These are phyloP conservation scores for Ahaetulla prasina DNA, from an alignment of 2,113 vertebrate genomes.

Conservation along the genomic window DNA sequence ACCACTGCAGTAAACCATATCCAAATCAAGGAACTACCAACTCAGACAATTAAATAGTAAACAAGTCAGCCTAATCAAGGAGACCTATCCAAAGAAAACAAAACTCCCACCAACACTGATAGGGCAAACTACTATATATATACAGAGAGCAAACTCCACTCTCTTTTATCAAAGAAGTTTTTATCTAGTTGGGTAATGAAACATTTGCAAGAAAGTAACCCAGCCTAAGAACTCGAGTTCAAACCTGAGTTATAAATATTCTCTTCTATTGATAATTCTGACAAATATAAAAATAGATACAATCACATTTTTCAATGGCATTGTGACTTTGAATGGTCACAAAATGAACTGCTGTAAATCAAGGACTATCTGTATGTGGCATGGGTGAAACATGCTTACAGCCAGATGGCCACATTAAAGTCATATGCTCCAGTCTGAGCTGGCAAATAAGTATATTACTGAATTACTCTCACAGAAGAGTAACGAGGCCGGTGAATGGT, in stretches of 20 bases:
- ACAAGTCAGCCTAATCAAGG: not conserved
- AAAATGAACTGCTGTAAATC: not conserved
- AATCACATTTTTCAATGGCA: not conserved
- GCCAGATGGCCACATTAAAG: not conserved
- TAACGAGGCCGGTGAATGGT: not conserved
- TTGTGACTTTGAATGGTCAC: not conserved
- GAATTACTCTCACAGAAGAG: not conserved
- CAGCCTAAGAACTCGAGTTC: not conserved
- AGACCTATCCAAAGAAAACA: not conserved
- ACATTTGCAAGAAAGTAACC: not conserved
- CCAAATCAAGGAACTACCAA: not conserved
- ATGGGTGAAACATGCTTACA: not conserved
- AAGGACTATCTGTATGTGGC: not conserved
- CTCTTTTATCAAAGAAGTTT: not conserved
- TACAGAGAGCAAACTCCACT: not conserved
- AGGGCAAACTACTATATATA: not conserved
- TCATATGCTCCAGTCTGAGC: not conserved
- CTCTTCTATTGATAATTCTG: not conserved
- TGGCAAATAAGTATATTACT: not conserved
- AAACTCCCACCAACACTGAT: not conserved
- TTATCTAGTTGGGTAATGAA: not conserved
- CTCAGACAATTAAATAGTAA: not conserved
- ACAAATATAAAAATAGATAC: not conserved
- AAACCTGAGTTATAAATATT: not conserved
- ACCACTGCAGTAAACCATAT: not conserved